Percentiles rank a stretch among this genome's conserved stretches.
Evolutionary conservation across 2,888 invertebrate genomes (phyloP).

Genomic region (Tachina lurida): DNA sequence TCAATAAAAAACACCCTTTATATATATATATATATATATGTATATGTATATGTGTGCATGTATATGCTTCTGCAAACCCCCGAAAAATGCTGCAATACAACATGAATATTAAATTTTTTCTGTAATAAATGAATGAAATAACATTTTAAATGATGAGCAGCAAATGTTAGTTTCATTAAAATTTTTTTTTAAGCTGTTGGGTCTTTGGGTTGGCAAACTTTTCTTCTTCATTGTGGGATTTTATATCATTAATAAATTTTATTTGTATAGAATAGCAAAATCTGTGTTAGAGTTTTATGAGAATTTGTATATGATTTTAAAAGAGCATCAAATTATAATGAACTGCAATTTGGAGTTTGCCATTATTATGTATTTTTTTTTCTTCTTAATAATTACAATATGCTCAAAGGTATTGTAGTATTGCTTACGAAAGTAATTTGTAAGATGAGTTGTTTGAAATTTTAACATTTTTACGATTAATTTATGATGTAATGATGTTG

Average conservation of each 20-base stretch:
- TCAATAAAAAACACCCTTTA: too few relatives aligned
- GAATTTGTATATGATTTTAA: conserved; percentile 20
- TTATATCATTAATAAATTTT: conserved; percentile 61
- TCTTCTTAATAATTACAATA: neutral
- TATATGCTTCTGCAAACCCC: neutral
- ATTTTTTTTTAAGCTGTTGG: neutral
- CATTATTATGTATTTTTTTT: neutral
- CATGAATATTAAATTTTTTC: conserved; percentile 61
- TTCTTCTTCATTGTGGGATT: conserved; percentile 54
- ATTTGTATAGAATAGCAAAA: conserved; percentile 51
- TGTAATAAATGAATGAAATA: conserved; percentile 62
- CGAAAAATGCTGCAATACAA: conserved; percentile 26
- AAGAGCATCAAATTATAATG: conserved; percentile 37
- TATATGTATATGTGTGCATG: neutral
- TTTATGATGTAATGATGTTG: neutral
- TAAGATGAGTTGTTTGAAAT: conserved; percentile 1
- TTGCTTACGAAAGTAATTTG: conserved; percentile 26
- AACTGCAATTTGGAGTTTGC: conserved; percentile 5
- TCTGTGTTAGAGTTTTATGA: conserved; percentile 49
- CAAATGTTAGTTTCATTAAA: conserved; percentile 21
- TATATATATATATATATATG: too few relatives aligned
- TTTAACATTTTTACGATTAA: neutral
- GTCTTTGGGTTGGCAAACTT: conserved; percentile 22
- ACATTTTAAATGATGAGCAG: conserved; percentile 66
- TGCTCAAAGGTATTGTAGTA: conserved; percentile 7